phyloP scores from a whole-genome alignment of 2,888 invertebrate species.

The Dicyrtomina minuta region DNA sequence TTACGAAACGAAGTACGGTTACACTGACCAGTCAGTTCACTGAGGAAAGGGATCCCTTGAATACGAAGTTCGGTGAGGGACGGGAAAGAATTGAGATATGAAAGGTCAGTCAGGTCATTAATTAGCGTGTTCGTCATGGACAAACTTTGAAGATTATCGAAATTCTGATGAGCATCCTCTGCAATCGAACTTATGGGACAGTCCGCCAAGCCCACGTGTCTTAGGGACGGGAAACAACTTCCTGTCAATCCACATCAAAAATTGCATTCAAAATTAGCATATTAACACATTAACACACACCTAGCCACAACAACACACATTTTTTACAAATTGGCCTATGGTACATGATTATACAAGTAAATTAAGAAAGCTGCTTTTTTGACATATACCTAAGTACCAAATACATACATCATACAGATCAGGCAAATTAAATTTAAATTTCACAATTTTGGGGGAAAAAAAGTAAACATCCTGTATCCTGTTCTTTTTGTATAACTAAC shows the following conservation, averaged over 20 bases:
- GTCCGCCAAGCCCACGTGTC: conserved; percentile 50
- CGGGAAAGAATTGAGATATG: conserved; percentile 46
- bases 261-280: conserved; percentile 1
- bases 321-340: no score
- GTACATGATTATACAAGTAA: no score
- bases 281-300: neutral
- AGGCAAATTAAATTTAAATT: no score
- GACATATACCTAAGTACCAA: no score
- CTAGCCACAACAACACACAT: neutral
- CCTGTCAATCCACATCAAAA: conserved; percentile 39
- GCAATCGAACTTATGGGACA: conserved; percentile 48
- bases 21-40: conserved; percentile 49
- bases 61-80: conserved; percentile 50
- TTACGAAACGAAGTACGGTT: neutral
- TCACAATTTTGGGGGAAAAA: no score
- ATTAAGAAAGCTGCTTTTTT: no score
- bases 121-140: conserved; percentile 50
- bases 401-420: no score
- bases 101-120: conserved; percentile 49
- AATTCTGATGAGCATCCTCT: conserved; percentile 49
- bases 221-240: conserved; percentile 49
- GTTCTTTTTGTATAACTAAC: no score
- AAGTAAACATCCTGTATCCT: no score
- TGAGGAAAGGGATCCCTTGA: conserved; percentile 49
- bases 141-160: conserved; percentile 51